Evolutionary conservation across 1,140 invertebrate species (phyloP).

Genomic region (Calosoma granatense): DNA sequence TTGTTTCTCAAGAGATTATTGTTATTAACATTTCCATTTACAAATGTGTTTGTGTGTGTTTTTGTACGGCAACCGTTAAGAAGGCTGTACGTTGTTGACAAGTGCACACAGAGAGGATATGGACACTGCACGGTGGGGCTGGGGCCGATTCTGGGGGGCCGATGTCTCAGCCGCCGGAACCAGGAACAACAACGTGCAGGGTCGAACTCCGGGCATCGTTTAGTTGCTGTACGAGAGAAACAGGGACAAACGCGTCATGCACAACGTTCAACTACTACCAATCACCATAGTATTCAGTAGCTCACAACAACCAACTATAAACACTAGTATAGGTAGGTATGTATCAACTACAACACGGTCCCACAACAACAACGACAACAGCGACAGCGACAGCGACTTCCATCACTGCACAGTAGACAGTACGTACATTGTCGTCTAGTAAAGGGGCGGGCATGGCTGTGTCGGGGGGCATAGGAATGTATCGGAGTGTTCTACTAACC

Average conservation of each 20-base stretch:
- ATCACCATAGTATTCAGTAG: background rate
- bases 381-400: too few relatives aligned
- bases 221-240: background rate
- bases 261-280: background rate
- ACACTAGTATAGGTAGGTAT: too few relatives aligned
- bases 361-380: too few relatives aligned
- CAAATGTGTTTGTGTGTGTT: background rate
- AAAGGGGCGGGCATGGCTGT: too few relatives aligned
- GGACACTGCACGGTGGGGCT: conserved; percentile 3
- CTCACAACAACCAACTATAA: too few relatives aligned
- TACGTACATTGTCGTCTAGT: too few relatives aligned
- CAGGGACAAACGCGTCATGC: conserved; percentile 4
- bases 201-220: background rate
- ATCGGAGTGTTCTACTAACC: too few relatives aligned
- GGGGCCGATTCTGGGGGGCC: conserved; percentile 3
- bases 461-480: too few relatives aligned
- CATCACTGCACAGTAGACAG: too few relatives aligned
- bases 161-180: background rate
- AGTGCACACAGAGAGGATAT: background rate
- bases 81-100: conserved; percentile 2
- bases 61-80: background rate
- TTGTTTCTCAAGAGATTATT: background rate
- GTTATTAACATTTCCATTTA: background rate
- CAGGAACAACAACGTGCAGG: background rate
- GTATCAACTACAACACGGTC: too few relatives aligned